Percentiles rank a stretch among this genome's conserved stretches.
phyloP scores from a whole-genome alignment of 2,113 vertebrate genomes.

The Dascyllus trimaculatus region DNA sequence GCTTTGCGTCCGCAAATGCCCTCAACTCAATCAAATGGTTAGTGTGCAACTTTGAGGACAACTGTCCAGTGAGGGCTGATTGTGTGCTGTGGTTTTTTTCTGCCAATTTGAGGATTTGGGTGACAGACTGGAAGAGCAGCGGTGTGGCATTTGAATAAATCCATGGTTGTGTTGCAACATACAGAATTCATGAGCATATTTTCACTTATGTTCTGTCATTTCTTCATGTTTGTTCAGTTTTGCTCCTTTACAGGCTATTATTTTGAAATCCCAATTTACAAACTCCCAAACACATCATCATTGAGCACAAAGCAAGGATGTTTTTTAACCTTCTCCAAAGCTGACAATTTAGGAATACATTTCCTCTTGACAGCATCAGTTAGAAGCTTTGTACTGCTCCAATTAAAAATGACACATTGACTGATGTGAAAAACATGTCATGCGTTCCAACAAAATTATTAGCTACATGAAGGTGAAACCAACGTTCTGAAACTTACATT shows the following conservation, averaged over 20 bases:
- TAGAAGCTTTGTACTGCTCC: slow-evolving; percentile 20
- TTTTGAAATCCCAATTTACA: not conserved
- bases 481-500: no score
- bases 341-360: slow-evolving; percentile 16
- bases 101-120: not conserved
- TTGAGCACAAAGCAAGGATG: not conserved
- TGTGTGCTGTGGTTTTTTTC: not conserved
- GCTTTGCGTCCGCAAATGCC: slow-evolving; percentile 59
- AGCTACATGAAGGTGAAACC: not conserved
- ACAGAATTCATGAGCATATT: not conserved
- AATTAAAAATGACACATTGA: slow-evolving; percentile 57
- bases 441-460: not conserved
- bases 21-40: slow-evolving; percentile 61
- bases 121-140: not conserved
- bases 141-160: not conserved
- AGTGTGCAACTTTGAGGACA: slow-evolving; percentile 52
- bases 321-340: slow-evolving; percentile 16
- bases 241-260: not conserved
- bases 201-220: not conserved
- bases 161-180: not conserved
- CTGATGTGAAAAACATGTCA: slow-evolving; percentile 34
- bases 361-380: slow-evolving; percentile 21
- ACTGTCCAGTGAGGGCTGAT: slow-evolving; percentile 23
- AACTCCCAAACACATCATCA: not conserved
- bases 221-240: not conserved